Base-by-base conservation (phyloP, 2,888 invertebrate genomes). In the Tridacna gigas region DNA sequence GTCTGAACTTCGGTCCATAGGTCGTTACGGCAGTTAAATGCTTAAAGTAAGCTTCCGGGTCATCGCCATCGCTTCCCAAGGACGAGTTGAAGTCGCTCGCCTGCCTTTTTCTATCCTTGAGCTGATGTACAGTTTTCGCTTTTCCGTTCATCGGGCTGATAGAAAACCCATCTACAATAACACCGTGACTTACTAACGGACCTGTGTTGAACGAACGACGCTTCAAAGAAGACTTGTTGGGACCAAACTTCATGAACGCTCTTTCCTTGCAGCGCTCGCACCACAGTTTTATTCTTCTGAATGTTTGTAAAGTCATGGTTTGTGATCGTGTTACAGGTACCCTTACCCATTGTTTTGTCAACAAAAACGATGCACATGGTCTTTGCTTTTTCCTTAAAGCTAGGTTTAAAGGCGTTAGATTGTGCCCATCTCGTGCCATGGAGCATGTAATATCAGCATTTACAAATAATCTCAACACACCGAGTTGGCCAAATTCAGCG, bases 341-440 rank as follows among this genome's bases (percentile, higher is more conserved):
- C 77, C 92, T 91, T n/a, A 92, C 93, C 95, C 94, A 94, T 80
- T 94, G 94, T 78, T 94, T 94, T 15, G 94, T 93, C 20, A 95
- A 89, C 22, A 95, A 89, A 82, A 94, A 94, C 0, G 93, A 93
- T 9, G 94, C 95, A 78, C 94, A 94, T 28, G 92, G 90, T 79
- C 92, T 92, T 73, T 93, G 90, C 71, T 92, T 90, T 48, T 92
- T 91, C 56, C 94, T 82, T 9, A 95, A 91, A 11, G 94, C 93
- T 18, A 94, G 89, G 80, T 94, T 94, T 7, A 95, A 80, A 7
- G 94, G 93, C 11, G 92, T 92, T 13, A 94, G 89, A 20, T 90
- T 93, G 67, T 92, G 89, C 3, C 94, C 94, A 81, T 95, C 94
- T 77, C 91, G 90, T 5, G 93, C 93, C 88, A 93, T 91, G 60